Base-by-base conservation (phyloP, 2,113 vertebrate species). In the Nerophis ophidion region DNA sequence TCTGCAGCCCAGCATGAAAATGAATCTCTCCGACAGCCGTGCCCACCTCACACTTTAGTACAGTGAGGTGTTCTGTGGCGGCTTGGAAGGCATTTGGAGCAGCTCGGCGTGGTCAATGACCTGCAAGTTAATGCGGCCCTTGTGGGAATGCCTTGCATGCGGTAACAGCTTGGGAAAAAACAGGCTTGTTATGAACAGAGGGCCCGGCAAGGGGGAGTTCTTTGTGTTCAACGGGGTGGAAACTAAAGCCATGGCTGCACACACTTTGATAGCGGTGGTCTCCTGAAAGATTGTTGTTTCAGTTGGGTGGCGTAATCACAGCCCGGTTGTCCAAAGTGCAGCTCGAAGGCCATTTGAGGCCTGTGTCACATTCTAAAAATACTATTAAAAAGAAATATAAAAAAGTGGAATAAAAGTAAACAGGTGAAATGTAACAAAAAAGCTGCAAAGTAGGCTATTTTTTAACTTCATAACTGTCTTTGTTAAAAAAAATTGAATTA, bases 41-140 rank as follows among this genome's bases (percentile, higher is more conserved):
- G 7, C 34, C 12, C 16, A 19, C 9, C 17, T 15, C 34, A 63
- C 58, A 60, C 49, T 33, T 54, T 54, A 8, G 51, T 15, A 53
- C 52, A 55, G 16, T 17, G 34, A 55, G 14, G 2, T 16, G n/a
- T 1, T 15, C 19, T 16, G 17, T 60, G 1, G 48, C 9, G 49
- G 26, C 47, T 35, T 19, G 63, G 72, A 57, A 58, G 26, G 63
- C 52, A 57, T 70, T 76, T 73, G 50, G 68, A 51, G 33, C 67
- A 65, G 80, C 66, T 73, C 48, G 63, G 71, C 7, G 4, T 70
- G 67, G 73, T 71, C 71, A 61, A 5, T 84, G 80, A 85, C 79
- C 78, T 82, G 81, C 80, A 72, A 56, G 64, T 78, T 85, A 84
- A 84, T 85, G 64, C 50, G 74, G 42, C 49, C 72, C 74, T 70